A percentile compares a stretch with the other conserved stretches of the same genome.
phyloP scores from a whole-genome alignment of 2,113 vertebrate genomes.

The Myotis lucifugus region DNA sequence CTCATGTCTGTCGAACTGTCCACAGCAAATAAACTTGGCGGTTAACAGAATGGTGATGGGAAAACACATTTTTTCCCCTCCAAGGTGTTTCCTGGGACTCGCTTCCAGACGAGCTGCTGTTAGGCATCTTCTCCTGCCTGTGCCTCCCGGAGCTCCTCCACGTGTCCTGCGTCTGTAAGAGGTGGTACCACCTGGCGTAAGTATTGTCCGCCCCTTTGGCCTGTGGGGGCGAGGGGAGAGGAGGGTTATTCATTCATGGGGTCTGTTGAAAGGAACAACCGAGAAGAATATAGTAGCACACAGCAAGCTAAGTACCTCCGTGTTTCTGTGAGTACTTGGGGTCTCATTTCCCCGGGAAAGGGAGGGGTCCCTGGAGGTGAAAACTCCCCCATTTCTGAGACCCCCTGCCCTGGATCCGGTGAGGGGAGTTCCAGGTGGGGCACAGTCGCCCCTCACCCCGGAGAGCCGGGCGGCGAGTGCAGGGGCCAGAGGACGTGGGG shows the following conservation, averaged over 20 bases:
- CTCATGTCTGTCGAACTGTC: too few relatives aligned
- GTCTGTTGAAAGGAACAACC: not conserved
- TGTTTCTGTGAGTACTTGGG: not conserved
- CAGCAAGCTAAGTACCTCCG: not conserved
- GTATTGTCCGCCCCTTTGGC: constrained; percentile 72
- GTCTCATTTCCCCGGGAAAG: not conserved
- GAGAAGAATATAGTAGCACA: not conserved
- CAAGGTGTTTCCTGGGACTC: constrained; percentile 90
- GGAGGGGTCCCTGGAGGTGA: not conserved
- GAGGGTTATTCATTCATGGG: not conserved
- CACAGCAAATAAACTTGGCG: not conserved
- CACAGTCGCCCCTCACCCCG: fast-evolving
- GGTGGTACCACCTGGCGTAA: constrained; percentile 93
- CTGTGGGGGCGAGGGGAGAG: not conserved
- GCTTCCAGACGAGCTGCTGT: constrained; percentile 93
- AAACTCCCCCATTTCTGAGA: not conserved
- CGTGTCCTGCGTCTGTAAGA: constrained; percentile 87
- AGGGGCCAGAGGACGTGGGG: fast-evolving
- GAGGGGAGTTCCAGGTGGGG: not conserved
- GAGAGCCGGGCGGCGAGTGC: not conserved
- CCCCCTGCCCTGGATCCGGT: too few relatives aligned
- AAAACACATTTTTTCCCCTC: not conserved
- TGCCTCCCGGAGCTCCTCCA: constrained; percentile 90
- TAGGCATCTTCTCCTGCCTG: constrained; percentile 89
- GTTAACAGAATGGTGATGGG: not conserved